Percentiles rank a stretch among this genome's conserved stretches.
Conservation (phyloP, 2,113 vertebrate genomes). For the Halichoeres trimaculatus region DNA sequence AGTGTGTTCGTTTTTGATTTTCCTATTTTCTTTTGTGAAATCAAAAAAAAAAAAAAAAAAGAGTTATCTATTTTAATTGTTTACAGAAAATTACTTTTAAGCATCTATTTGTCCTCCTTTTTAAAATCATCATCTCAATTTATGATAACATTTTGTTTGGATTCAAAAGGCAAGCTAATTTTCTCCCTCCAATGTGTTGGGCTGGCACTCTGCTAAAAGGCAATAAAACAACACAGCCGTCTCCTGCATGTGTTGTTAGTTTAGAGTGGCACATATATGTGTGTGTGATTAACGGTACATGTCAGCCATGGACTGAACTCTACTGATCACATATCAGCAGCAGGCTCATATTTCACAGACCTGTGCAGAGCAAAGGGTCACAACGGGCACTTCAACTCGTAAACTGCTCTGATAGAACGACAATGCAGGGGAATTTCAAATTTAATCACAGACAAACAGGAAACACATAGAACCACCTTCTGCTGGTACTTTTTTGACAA, state of each 20-base stretch:
- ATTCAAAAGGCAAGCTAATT: conserved; percentile 9
- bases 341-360: conserved; percentile 4
- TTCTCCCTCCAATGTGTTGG: background rate
- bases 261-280: background rate
- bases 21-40: no score
- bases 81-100: background rate
- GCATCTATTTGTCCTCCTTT: background rate
- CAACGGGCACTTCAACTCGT: background rate
- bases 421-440: background rate
- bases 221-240: conserved; percentile 9
- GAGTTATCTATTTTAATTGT: background rate
- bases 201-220: conserved; percentile 25
- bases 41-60: no score
- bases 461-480: background rate
- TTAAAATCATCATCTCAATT: background rate
- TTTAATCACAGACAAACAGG: background rate
- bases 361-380: background rate
- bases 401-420: background rate
- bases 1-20: no score
- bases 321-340: conserved; percentile 43
- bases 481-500: background rate
- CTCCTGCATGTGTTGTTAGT: background rate
- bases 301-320: conserved; percentile 20
- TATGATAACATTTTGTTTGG: background rate
- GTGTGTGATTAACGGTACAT: conserved; percentile 18